phyloP scores from a whole-genome alignment of 2,797 vertebrate species.

The Alouatta caraya region DNA sequence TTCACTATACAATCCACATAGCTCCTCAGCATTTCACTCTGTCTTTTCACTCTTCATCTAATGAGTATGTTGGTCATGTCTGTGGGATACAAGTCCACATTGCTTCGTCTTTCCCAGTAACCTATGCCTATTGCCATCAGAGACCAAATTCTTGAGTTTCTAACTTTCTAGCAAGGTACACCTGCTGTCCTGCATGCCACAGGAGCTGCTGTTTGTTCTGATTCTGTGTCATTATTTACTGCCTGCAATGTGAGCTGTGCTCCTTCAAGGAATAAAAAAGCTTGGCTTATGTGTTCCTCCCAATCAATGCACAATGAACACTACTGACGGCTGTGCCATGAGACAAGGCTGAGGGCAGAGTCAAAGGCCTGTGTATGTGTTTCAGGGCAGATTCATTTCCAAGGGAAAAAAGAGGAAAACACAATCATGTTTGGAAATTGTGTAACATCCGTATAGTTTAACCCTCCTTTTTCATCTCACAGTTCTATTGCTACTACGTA shows the following conservation, averaged over 20 bases:
- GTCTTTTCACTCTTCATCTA: neutral
- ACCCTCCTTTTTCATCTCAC: neutral
- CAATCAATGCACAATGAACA: constrained; percentile 36
- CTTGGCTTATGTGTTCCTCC: constrained; percentile 50
- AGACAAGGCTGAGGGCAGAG: neutral
- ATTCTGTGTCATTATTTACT: constrained; percentile 58
- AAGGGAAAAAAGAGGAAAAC: neutral
- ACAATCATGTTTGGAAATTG: neutral
- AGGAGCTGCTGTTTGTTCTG: constrained; percentile 46
- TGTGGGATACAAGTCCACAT: neutral
- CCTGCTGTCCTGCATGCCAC: constrained; percentile 18
- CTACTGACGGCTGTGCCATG: neutral
- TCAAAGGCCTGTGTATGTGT: neutral
- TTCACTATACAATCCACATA: neutral
- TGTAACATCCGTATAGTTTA: neutral
- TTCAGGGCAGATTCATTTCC: neutral
- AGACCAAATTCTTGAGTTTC: constrained; percentile 31
- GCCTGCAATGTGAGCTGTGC: constrained; percentile 25
- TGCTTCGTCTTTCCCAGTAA: neutral
- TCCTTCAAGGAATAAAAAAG: constrained; percentile 56
- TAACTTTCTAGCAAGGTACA: constrained; percentile 55
- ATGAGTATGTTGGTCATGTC: neutral
- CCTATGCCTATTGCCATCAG: neutral
- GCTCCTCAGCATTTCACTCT: neutral
- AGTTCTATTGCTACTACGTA: neutral